Percentiles rank a stretch among this genome's conserved stretches.
Evolutionary conservation across 2,797 vertebrate genomes (phyloP).

Genomic region (Dipus sagitta): DNA sequence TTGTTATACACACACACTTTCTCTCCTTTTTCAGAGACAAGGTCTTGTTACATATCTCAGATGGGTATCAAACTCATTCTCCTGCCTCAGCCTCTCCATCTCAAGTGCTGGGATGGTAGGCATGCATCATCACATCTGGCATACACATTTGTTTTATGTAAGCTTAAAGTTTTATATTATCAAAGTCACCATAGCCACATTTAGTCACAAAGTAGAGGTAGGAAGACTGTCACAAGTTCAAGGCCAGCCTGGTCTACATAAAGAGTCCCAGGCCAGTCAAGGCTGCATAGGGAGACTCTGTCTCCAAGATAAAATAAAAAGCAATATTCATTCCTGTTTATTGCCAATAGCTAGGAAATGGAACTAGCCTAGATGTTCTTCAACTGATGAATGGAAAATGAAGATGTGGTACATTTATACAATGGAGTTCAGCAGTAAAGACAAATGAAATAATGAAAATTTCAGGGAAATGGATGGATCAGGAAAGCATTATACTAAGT

Average conservation of each 20-base stretch:
- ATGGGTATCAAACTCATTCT: too few relatives aligned
- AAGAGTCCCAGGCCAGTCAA: background rate
- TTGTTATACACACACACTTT: background rate
- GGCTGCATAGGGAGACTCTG: background rate
- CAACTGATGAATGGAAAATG: too few relatives aligned
- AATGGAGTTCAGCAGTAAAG: too few relatives aligned
- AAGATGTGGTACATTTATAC: too few relatives aligned
- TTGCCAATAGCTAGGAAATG: too few relatives aligned
- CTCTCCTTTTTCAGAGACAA: background rate
- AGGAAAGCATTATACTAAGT: too few relatives aligned
- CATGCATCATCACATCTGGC: too few relatives aligned
- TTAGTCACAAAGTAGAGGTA: background rate
- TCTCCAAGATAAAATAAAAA: background rate
- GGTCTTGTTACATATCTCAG: background rate
- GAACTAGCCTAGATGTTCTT: too few relatives aligned
- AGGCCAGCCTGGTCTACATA: background rate
- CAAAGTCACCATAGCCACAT: background rate
- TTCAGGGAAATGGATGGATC: too few relatives aligned
- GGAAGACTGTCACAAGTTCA: background rate
- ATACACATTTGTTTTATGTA: background rate
- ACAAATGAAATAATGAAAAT: too few relatives aligned
- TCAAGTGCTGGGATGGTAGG: background rate
- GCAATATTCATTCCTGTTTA: too few relatives aligned
- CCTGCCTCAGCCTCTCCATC: background rate
- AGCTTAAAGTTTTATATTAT: constrained; percentile 4